Evolutionary conservation across 1,140 invertebrate species (phyloP).

Genomic region (Drosophila nannoptera): DNA sequence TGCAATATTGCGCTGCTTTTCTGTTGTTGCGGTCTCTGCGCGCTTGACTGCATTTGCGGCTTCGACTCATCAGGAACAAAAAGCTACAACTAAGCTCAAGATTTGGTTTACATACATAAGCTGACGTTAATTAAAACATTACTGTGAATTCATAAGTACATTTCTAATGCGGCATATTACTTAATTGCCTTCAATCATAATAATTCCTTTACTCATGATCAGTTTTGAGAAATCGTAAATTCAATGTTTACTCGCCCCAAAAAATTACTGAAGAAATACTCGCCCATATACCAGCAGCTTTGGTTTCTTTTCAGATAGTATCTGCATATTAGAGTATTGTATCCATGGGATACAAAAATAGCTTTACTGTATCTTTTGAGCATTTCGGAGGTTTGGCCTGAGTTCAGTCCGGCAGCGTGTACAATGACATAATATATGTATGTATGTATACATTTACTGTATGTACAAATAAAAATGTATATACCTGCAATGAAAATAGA

Average conservation of each 20-base stretch:
- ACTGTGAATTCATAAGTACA: too few relatives aligned
- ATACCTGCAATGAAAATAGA: slow-evolving; percentile 52
- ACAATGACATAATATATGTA: slow-evolving; percentile 56
- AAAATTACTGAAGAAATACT: slow-evolving; percentile 5
- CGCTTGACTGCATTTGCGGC: slow-evolving; percentile 37
- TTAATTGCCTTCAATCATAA: too few relatives aligned
- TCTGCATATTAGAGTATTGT: slow-evolving; percentile 24
- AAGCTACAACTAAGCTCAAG: slow-evolving; percentile 25
- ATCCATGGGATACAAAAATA: slow-evolving; percentile 59
- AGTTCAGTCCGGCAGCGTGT: slow-evolving; percentile 34
- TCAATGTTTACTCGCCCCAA: slow-evolving; percentile 19
- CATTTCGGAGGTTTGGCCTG: slow-evolving; percentile 64
- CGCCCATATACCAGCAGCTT: slow-evolving; percentile 13
- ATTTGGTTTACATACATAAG: slow-evolving; percentile 5
- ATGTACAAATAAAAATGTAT: slow-evolving; percentile 21
- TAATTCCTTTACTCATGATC: background rate
- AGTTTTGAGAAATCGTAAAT: background rate
- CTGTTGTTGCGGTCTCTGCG: slow-evolving; percentile 29
- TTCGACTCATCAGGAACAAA: slow-evolving; percentile 33
- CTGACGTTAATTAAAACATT: too few relatives aligned
- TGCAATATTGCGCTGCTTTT: slow-evolving; percentile 42
- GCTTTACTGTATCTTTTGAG: slow-evolving; percentile 31
- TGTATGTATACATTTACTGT: slow-evolving; percentile 16
- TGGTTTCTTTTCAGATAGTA: slow-evolving; percentile 10
- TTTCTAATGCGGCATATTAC: too few relatives aligned